These are phyloP conservation scores for Cheilosia variabilis DNA, from an alignment of 2,888 invertebrate genomes.

Conservation along the genomic window DNA sequence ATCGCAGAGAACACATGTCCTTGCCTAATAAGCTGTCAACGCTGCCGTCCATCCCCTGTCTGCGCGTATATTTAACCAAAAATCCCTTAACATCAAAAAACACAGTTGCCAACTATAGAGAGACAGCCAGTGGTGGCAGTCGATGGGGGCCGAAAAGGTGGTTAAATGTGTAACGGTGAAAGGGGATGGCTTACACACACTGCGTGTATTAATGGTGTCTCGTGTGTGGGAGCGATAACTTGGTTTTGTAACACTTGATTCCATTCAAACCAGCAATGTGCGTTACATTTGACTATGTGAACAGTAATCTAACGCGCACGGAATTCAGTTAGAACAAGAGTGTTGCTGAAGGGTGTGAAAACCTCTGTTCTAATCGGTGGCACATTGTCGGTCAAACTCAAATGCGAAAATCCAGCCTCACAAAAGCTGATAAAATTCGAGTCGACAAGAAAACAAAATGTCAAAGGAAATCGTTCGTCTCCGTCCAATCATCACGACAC, in stretches of 20 bases:
- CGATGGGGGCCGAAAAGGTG: conserved; percentile 10
- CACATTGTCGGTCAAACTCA: conserved; percentile 41
- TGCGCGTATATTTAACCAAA: conserved; percentile 55
- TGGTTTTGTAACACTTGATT: conserved; percentile 28
- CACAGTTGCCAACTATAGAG: conserved; percentile 53
- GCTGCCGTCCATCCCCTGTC: conserved; percentile 54
- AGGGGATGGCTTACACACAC: conserved; percentile 3
- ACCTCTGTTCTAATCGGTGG: conserved; percentile 47
- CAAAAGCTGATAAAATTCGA: neutral
- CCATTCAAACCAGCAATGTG: conserved; percentile 14
- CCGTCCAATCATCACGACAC: neutral
- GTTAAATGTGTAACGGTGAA: neutral
- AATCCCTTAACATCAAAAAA: conserved; percentile 59
- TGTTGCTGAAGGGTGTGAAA: conserved; percentile 19
- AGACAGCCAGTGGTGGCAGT: conserved; percentile 36
- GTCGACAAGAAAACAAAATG: neutral
- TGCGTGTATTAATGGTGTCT: neutral
- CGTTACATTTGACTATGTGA: conserved; percentile 31
- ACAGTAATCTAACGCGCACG: neutral
- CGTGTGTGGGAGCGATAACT: conserved; percentile 3
- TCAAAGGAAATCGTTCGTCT: conserved; percentile 4
- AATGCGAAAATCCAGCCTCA: conserved; percentile 21
- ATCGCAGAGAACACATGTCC: conserved; percentile 60
- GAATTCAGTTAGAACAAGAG: neutral
- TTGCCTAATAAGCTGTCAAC: conserved; percentile 71